Conservation (phyloP, 2,888 invertebrate genomes). For the Muschampia plurimacula region DNA sequence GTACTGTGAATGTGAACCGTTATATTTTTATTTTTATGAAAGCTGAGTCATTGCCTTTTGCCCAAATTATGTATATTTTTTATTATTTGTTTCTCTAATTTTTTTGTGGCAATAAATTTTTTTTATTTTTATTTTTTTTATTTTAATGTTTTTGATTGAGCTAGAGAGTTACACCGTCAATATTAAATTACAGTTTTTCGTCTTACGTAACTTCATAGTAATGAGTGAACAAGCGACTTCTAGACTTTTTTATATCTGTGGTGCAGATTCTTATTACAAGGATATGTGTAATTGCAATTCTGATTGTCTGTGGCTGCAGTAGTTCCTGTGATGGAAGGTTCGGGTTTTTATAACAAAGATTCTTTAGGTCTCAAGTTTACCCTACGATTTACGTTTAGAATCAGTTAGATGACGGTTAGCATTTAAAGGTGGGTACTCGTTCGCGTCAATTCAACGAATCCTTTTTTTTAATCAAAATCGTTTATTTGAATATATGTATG, state of each 20-base stretch:
- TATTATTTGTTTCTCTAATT: no score
- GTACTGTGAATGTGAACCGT: no score
- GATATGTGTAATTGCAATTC: conserved; percentile 34
- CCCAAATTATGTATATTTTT: no score
- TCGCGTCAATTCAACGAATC: no score
- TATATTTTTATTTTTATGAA: no score
- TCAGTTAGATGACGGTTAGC: neutral
- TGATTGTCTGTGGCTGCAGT: conserved; percentile 18
- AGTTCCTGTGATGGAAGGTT: conserved; percentile 12
- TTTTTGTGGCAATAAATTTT: no score
- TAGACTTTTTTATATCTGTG: neutral
- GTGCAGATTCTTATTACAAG: conserved; percentile 20
- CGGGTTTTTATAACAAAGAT: neutral
- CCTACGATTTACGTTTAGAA: neutral
- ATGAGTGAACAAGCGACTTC: neutral
- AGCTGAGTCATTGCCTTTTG: no score
- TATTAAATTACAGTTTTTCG: neutral
- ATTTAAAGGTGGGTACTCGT: neutral
- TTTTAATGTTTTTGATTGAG: no score
- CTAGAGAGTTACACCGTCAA: no score
- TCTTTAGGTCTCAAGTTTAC: neutral
- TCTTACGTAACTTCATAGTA: neutral
- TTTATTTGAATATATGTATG: no score
- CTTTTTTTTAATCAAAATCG: no score
- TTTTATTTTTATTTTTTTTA: no score